phyloP scores from a whole-genome alignment of 2,888 invertebrate species.

The Tenthredo distinguenda region DNA sequence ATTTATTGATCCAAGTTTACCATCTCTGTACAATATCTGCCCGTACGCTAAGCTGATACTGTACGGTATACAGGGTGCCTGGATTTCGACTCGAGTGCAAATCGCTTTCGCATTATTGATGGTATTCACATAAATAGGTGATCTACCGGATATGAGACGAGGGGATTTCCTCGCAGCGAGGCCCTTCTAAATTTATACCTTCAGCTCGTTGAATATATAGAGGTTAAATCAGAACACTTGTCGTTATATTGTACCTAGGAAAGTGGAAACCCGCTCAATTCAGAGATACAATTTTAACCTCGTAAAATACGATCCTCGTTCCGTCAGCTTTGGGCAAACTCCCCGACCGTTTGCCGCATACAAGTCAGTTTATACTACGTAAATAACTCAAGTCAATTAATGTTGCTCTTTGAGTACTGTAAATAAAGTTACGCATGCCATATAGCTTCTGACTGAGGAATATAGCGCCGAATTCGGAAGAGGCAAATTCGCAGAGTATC shows the following conservation, averaged over 20 bases:
- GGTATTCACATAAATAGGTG: slow-evolving; percentile 45
- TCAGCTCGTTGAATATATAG: slow-evolving; percentile 37
- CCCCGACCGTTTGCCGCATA: not conserved
- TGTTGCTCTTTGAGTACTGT: slow-evolving; percentile 3
- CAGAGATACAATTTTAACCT: slow-evolving; percentile 10
- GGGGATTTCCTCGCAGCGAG: slow-evolving; percentile 38
- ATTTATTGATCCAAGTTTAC: slow-evolving; percentile 54
- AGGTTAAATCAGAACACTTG: slow-evolving; percentile 44
- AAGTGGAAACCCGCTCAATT: slow-evolving; percentile 11
- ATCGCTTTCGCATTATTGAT: slow-evolving; percentile 46
- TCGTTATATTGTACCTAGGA: slow-evolving; percentile 39
- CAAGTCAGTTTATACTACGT: slow-evolving; percentile 11
- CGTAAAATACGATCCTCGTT: slow-evolving; percentile 9
- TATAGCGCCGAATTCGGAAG: not conserved
- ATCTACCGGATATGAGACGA: slow-evolving; percentile 46
- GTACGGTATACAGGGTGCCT: slow-evolving; percentile 48
- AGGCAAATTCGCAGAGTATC: not conserved
- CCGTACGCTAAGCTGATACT: slow-evolving; percentile 51
- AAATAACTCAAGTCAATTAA: slow-evolving; percentile 21
- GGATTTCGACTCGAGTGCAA: slow-evolving; percentile 47
- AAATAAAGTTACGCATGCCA: not conserved
- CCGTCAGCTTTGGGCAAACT: not conserved
- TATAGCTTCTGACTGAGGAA: not conserved
- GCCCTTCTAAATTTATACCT: slow-evolving; percentile 46
- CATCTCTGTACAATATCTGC: slow-evolving; percentile 47